Evolutionary conservation across 2,797 vertebrate species (phyloP), one percentile per base, ranked within the genome.

Genomic region (Hylomyscus alleni): DNA sequence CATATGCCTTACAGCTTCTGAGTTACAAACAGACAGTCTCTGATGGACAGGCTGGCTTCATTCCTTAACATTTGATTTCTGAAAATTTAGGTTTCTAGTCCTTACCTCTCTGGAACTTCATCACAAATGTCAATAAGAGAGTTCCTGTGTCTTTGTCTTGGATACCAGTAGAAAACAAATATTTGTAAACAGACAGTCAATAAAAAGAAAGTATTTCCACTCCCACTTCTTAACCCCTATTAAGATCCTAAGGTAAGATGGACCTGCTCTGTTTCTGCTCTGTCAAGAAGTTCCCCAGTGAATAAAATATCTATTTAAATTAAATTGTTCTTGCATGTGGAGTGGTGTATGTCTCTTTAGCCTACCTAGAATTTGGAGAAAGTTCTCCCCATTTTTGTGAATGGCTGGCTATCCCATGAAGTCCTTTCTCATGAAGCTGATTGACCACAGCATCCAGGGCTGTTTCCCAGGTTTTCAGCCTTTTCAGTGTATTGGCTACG

Each of bases 11-110:
- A 80, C 14, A 84, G 52, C 15, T 62, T 58, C 62, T 24, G 26
- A 90, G 65, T 26, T 54, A 56, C 4, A 85, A 56, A 86, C 15
- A 85, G 65, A 86, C 15, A 81, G 17, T 2, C 6, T 50, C 7
- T 73, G 47, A 92, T 77, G 72, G 44, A 84, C 58, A 54, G 26
- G 78, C 9, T 84, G 40, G 47, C 31, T 91, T 44, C 34, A 62
- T 52, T 83, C 82, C 81, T 88, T 92, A 34, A 78, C 47, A 3
- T 60, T 9, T 93, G 90, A 93, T 56, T 84, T 85, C 22, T 78
- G 31, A 54, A 6, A 75, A 72, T 80, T 95, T 37, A 67, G 47
- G 1, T 5, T 95, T n/a, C 34, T 9, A 31, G 31, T 11, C 11
- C 1, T 11, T 82, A 81, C 34, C 3, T 2, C 3, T 9, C 22